Conservation (phyloP, 2,888 invertebrate species). For the Cynaeus angustus region DNA sequence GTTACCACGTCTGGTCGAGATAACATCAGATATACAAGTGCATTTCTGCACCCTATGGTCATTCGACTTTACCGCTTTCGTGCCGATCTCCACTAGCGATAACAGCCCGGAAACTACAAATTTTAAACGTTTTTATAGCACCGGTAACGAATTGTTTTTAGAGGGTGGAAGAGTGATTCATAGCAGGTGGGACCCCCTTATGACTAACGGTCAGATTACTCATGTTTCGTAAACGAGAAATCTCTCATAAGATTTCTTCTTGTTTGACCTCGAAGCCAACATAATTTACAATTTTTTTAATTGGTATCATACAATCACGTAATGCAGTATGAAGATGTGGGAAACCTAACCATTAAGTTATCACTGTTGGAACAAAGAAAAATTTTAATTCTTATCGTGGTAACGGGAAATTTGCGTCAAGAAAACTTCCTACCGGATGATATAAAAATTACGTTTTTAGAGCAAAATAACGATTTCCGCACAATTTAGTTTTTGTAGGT, state of each 20-base stretch:
- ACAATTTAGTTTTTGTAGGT: too few relatives aligned
- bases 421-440: not conserved
- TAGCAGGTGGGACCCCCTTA: not conserved
- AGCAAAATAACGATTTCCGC: too few relatives aligned
- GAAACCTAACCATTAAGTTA: not conserved
- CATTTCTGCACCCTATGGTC: too few relatives aligned
- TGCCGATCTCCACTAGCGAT: too few relatives aligned
- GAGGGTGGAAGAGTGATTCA: not conserved
- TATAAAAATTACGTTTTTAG: not conserved
- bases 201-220: not conserved
- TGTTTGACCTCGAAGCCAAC: not conserved
- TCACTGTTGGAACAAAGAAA: constrained; percentile 1
- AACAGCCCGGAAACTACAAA: too few relatives aligned
- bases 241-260: not conserved
- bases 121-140: too few relatives aligned
- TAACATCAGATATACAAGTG: too few relatives aligned
- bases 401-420: constrained; percentile 3
- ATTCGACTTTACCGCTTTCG: too few relatives aligned
- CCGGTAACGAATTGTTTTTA: not conserved
- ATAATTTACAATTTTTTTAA: not conserved
- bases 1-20: too few relatives aligned
- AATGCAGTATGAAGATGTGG: constrained; percentile 5
- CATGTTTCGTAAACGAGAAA: not conserved
- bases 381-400: not conserved
- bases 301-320: not conserved